phyloP scores from a whole-genome alignment of 2,797 vertebrate species.

The Myotis planiceps region DNA sequence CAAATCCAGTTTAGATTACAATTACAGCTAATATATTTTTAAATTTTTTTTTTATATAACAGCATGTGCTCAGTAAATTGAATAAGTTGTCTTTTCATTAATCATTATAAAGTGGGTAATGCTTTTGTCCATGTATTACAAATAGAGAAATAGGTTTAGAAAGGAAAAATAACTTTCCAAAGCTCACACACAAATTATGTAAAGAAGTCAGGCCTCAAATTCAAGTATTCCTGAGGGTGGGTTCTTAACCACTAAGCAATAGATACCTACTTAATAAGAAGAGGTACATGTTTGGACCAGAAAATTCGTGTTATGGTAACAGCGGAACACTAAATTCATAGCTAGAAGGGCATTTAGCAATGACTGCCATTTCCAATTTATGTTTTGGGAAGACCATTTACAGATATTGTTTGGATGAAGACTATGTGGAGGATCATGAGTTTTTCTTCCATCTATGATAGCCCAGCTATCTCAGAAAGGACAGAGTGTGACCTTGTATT shows the following conservation, averaged over 20 bases:
- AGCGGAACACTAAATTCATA: background rate
- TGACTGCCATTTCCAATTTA: background rate
- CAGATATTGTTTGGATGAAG: background rate
- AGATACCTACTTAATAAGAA: background rate
- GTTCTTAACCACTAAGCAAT: background rate
- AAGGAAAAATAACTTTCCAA: background rate
- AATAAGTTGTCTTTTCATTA: conserved; percentile 9
- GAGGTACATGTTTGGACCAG: background rate
- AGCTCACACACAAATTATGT: background rate
- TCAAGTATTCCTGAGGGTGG: background rate
- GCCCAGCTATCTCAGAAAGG: background rate
- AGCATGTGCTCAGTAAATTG: background rate
- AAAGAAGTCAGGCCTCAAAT: background rate
- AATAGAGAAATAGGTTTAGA: background rate
- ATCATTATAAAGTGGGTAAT: background rate
- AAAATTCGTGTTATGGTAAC: background rate
- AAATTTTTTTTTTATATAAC: background rate
- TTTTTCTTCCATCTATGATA: background rate
- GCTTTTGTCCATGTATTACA: background rate
- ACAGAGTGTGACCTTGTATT: background rate
- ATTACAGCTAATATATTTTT: background rate
- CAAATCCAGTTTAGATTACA: background rate
- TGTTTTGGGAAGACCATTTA: background rate
- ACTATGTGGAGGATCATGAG: background rate
- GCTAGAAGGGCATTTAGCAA: background rate